phyloP scores from a whole-genome alignment of 2,888 invertebrate genomes.

The Sthenelais limicola region DNA sequence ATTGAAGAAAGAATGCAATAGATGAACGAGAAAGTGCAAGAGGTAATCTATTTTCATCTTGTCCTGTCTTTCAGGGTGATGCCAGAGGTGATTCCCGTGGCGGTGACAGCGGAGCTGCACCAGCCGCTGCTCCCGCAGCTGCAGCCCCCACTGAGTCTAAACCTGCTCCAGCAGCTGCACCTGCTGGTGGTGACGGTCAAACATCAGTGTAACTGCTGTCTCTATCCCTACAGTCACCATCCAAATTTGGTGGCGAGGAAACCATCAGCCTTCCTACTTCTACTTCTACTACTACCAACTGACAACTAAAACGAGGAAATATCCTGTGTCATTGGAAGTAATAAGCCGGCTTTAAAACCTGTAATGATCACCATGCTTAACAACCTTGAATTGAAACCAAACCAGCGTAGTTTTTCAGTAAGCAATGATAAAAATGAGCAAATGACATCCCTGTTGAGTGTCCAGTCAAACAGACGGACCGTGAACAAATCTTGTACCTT shows the following conservation, averaged over 20 bases:
- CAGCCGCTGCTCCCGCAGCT: slow-evolving; percentile 35
- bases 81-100: slow-evolving; percentile 27
- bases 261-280: background rate
- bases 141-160: slow-evolving; percentile 21
- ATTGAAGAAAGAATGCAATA: too few relatives aligned
- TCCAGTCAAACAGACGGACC: slow-evolving; percentile 14
- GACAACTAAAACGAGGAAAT: background rate
- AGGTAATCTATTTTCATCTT: too few relatives aligned
- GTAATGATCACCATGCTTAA: slow-evolving; percentile 33
- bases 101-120: slow-evolving; percentile 33
- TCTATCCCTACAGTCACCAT: slow-evolving; percentile 13
- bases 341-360: slow-evolving; percentile 31
- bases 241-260: background rate
- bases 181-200: slow-evolving; percentile 27
- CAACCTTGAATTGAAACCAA: slow-evolving; percentile 34
- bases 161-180: slow-evolving; percentile 13
- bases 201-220: slow-evolving; percentile 25
- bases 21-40: too few relatives aligned
- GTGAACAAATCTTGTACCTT: slow-evolving; percentile 18
- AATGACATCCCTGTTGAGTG: slow-evolving; percentile 22
- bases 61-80: too few relatives aligned
- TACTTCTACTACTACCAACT: background rate
- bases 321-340: slow-evolving; percentile 22
- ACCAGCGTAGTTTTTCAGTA: slow-evolving; percentile 35
- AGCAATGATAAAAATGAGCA: slow-evolving; percentile 14